These are phyloP conservation scores for Drosophila lacertosa DNA, from an alignment of 1,140 invertebrate genomes.

Conservation along the genomic window DNA sequence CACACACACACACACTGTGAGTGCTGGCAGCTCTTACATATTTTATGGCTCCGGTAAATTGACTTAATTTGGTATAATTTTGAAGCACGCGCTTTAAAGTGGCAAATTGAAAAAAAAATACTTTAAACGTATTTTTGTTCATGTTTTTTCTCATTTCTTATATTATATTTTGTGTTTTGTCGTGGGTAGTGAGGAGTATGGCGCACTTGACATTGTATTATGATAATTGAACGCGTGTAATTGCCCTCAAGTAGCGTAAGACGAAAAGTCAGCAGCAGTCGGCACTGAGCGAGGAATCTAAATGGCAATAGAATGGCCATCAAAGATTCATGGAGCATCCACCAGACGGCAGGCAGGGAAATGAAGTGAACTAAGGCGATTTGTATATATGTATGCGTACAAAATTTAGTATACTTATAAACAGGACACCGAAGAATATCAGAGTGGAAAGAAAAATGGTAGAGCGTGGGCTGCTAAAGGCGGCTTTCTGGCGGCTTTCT, in stretches of 20 bases:
- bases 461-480: neutral
- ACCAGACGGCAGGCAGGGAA: slow-evolving; percentile 13
- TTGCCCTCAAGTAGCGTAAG: slow-evolving; percentile 69
- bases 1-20: neutral
- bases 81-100: slow-evolving; percentile 62
- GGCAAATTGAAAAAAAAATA: slow-evolving; percentile 70
- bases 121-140: slow-evolving; percentile 46
- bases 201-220: slow-evolving; percentile 75
- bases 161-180: slow-evolving; percentile 17
- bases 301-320: slow-evolving; percentile 51
- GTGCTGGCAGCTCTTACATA: slow-evolving; percentile 63
- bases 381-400: slow-evolving; percentile 41
- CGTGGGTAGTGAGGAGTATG: neutral
- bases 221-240: slow-evolving; percentile 83
- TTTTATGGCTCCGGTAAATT: slow-evolving; percentile 78
- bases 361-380: slow-evolving; percentile 73
- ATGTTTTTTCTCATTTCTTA: slow-evolving; percentile 1
- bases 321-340: slow-evolving; percentile 71
- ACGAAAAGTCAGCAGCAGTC: slow-evolving; percentile 43
- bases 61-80: slow-evolving; percentile 79
- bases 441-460: slow-evolving; percentile 10
- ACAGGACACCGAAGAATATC: slow-evolving; percentile 36
- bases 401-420: slow-evolving; percentile 5
- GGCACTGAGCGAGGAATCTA: slow-evolving; percentile 17
- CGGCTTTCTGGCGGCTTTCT: slow-evolving; percentile 7